Evolutionary conservation across 2,113 vertebrate genomes (phyloP).

Genomic region (Rhodinocichla rosea): DNA sequence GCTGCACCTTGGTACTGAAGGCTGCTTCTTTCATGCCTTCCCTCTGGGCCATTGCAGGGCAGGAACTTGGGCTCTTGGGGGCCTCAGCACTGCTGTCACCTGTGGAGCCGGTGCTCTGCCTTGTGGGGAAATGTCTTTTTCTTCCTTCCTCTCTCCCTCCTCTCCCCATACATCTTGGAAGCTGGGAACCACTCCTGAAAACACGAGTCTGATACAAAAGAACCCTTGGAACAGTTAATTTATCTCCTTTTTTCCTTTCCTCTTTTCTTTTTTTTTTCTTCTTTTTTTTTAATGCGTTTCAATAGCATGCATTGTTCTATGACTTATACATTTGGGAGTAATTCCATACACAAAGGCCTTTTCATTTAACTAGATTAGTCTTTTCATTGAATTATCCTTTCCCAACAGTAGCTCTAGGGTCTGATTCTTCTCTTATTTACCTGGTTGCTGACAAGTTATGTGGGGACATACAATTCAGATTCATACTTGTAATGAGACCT

Average conservation of each 20-base stretch:
- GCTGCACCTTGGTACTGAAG: not conserved
- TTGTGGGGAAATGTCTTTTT: not conserved
- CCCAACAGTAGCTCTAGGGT: not conserved
- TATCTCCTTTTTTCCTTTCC: not conserved
- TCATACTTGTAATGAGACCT: not conserved
- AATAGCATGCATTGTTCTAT: not conserved
- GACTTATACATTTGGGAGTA: not conserved
- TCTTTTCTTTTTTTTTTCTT: not conserved
- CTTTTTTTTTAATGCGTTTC: not conserved
- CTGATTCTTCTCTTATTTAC: not conserved
- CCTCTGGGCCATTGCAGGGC: no score
- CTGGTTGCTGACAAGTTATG: not conserved
- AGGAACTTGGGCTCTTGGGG: rapidly evolving
- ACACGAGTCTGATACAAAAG: not conserved
- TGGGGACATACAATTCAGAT: not conserved
- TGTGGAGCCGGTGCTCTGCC: not conserved
- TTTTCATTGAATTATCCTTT: not conserved
- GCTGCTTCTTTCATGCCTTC: not conserved
- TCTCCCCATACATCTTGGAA: not conserved
- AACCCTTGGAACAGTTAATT: not conserved
- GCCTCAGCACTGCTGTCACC: not conserved
- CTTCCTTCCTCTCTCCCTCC: not conserved
- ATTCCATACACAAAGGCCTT: not conserved
- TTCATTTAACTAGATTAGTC: not conserved
- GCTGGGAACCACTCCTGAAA: not conserved